A percentile compares a stretch with the other conserved stretches of the same genome.
Evolutionary conservation across 2,888 invertebrate genomes (phyloP).

Genomic region (Euplexia lucipara): DNA sequence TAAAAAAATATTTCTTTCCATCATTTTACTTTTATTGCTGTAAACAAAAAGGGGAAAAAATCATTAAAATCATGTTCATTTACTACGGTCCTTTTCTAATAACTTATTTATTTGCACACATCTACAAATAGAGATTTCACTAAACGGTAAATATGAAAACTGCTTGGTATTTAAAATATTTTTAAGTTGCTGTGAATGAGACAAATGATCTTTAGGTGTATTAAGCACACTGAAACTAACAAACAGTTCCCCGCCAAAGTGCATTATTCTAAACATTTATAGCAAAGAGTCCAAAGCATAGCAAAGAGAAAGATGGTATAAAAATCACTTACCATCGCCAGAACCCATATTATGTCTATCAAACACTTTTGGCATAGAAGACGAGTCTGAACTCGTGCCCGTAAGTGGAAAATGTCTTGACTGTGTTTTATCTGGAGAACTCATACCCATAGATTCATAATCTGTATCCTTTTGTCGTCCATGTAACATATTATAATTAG

Average conservation of each 20-base stretch:
- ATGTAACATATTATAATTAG: constrained; percentile 80
- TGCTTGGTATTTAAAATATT: constrained; percentile 12
- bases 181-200: constrained; percentile 39
- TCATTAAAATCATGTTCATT: constrained; percentile 21
- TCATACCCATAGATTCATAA: constrained; percentile 75
- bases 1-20: neutral
- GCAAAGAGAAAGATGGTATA: constrained; percentile 52
- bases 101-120: constrained; percentile 10
- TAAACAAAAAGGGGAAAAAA: constrained; percentile 28
- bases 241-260: constrained; percentile 68
- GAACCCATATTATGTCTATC: constrained; percentile 85
- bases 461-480: constrained; percentile 77
- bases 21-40: constrained; percentile 26
- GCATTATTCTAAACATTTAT: constrained; percentile 60
- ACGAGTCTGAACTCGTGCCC: constrained; percentile 77
- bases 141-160: constrained; percentile 17
- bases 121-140: neutral
- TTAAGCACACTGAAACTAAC: constrained; percentile 71
- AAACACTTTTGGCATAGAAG: constrained; percentile 80
- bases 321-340: constrained; percentile 83
- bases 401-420: constrained; percentile 78
- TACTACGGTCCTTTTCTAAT: constrained; percentile 13
- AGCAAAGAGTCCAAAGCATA: constrained; percentile 70
- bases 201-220: constrained; percentile 51
- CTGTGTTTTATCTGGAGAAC: constrained; percentile 77